These are phyloP conservation scores for Panulirus ornatus DNA, from an alignment of 1,140 invertebrate genomes.

Conservation along the genomic window DNA sequence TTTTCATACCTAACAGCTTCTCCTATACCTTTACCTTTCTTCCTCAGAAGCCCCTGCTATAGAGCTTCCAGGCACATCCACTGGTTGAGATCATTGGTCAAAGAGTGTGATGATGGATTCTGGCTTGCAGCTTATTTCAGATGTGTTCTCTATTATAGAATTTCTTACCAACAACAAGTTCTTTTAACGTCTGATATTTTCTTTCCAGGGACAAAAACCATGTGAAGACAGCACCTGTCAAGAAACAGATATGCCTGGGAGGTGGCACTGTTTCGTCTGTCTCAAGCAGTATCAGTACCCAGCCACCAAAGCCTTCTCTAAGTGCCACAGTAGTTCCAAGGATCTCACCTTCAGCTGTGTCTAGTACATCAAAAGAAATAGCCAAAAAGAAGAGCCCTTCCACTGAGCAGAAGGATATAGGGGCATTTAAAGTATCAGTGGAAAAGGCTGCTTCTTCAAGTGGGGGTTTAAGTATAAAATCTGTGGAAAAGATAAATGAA, in stretches of 20 bases:
- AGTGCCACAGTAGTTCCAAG: constrained; percentile 62
- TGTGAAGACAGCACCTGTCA: constrained; percentile 20
- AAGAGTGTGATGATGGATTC: too few species aligned
- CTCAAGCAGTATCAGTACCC: constrained; percentile 16
- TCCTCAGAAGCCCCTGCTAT: too few species aligned
- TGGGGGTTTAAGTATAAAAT: constrained; percentile 62
- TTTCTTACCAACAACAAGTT: too few species aligned
- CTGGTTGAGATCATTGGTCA: too few species aligned
- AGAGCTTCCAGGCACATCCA: too few species aligned
- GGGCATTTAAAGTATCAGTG: neutral
- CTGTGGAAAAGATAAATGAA: constrained; percentile 72
- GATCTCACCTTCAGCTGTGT: neutral
- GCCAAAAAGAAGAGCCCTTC: constrained; percentile 9
- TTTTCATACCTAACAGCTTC: too few species aligned
- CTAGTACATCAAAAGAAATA: constrained; percentile 24
- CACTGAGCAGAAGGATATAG: neutral
- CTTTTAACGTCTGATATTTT: too few species aligned
- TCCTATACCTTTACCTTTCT: too few species aligned
- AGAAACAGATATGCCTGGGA: constrained; percentile 49
- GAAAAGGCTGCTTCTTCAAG: constrained; percentile 16
- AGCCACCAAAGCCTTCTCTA: constrained; percentile 64
- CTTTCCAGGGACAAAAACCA: constrained; percentile 39
- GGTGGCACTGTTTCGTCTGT: constrained; percentile 38
- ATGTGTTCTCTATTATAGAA: too few species aligned
- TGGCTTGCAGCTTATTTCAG: too few species aligned